These are phyloP conservation scores for Drosophila cognata DNA, from an alignment of 2,888 invertebrate genomes.

Conservation along the genomic window DNA sequence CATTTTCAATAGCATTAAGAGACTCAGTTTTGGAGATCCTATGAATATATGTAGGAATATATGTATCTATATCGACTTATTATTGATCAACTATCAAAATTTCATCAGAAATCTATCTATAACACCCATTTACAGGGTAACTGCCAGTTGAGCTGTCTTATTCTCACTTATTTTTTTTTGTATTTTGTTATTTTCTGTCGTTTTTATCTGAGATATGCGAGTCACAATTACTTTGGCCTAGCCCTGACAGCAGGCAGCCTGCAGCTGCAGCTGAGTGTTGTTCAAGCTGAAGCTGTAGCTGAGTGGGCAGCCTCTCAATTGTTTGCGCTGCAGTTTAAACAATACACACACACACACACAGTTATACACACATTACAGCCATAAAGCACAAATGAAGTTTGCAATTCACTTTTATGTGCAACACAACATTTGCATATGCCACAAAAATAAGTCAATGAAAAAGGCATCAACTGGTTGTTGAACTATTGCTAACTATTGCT, in stretches of 20 bases:
- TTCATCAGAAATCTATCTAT: no score
- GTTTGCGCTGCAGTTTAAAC: conserved; percentile 45
- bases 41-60: background rate
- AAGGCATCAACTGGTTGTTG: conserved; percentile 79
- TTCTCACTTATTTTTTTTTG: background rate
- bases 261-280: conserved; percentile 44
- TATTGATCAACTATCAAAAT: background rate
- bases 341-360: conserved; percentile 23
- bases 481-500: conserved; percentile 34
- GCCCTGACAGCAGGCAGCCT: conserved; percentile 70
- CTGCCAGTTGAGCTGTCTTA: background rate
- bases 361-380: conserved; percentile 2
- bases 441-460: conserved; percentile 36
- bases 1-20: background rate
- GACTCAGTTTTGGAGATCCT: background rate
- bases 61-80: background rate
- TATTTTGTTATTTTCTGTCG: conserved; percentile 12
- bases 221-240: conserved; percentile 70
- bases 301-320: conserved; percentile 60
- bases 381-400: conserved; percentile 46
- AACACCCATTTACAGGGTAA: background rate
- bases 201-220: conserved; percentile 41
- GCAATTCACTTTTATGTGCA: conserved; percentile 73
- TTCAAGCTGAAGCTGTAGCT: conserved; percentile 35
- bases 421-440: conserved; percentile 48